Base-by-base conservation (phyloP, 2,888 invertebrate genomes). In the Scaptomyza flava region DNA sequence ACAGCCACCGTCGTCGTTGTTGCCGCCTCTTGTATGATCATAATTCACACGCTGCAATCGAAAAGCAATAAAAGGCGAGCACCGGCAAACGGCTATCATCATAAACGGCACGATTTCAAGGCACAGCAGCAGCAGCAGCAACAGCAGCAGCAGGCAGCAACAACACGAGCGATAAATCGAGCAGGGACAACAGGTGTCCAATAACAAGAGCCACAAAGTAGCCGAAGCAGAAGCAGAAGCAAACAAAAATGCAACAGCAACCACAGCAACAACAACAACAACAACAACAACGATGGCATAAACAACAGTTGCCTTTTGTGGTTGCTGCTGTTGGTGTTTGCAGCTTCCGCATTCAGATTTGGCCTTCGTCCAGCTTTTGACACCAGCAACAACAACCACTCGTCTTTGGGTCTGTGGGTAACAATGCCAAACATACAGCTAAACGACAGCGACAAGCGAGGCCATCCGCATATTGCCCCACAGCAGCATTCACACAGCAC, bases 41-140 rank as follows among this genome's bases (percentile, higher is more conserved):
- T 82, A 82, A 82, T 73, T 84, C 80, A 82, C 83, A 71, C 66
- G 51, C 51, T 69, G 64, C 72, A 77, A 77, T 77, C 70, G 69
- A 69, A 67, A 47, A 50, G 72, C 69, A 77, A 78, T 75, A 78
- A 78, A 77, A 67, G 65, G 65, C 73, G 51, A 77, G 64, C 74
- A 57, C 47, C 56, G 56, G 47, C 50, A 64, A 69, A 38, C 54
- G 54, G 53, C 33, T 61, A 75, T 64, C 69, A 69, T 65, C 68
- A 75, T 65, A 64, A 76, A 63, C 61, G 65, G 66, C 64, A 73
- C 69, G 73, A 73, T 72, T 67, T 68, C 54, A 46, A 50, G 52
- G 11, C 65, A 57, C 51, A 41, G 46, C 60, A 46, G 14, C 56
- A 57, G 23, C 47, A 73, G 27, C 48, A 72, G 14, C 69, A 51